Evolutionary conservation across 2,797 vertebrate genomes (phyloP).

Genomic region (Rhynchonycteris naso): DNA sequence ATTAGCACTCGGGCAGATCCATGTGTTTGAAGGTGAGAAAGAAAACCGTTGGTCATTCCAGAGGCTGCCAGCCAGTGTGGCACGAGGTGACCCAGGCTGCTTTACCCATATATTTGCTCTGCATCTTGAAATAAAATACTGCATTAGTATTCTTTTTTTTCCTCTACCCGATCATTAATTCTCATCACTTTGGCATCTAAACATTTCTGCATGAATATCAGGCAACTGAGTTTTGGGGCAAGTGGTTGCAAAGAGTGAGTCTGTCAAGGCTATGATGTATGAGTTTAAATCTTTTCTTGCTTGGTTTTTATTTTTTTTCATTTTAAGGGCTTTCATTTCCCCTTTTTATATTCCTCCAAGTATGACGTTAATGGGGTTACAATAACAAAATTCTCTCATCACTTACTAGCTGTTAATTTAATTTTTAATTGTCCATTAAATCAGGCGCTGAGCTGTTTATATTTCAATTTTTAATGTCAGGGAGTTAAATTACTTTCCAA

Average conservation of each 20-base stretch:
- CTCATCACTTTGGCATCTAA: conserved; percentile 66
- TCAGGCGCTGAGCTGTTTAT: conserved; percentile 71
- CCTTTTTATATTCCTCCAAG: conserved; percentile 57
- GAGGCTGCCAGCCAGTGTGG: neutral
- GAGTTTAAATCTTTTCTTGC: conserved; percentile 55
- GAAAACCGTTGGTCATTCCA: conserved; percentile 37
- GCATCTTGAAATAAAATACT: neutral
- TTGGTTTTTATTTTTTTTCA: neutral
- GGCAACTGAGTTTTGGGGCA: conserved; percentile 30
- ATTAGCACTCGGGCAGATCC: neutral
- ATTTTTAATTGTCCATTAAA: conserved; percentile 83
- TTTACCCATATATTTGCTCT: neutral
- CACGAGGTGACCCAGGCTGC: neutral
- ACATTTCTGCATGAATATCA: conserved; percentile 60
- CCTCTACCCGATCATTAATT: conserved; percentile 70
- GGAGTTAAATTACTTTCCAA: conserved; percentile 74
- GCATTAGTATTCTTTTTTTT: conserved; percentile 25
- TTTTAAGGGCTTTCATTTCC: neutral
- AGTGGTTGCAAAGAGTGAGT: conserved; percentile 61
- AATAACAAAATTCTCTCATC: conserved; percentile 74
- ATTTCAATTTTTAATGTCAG: conserved; percentile 80
- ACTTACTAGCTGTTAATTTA: conserved; percentile 82
- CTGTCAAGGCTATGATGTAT: conserved; percentile 53
- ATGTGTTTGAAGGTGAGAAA: neutral
- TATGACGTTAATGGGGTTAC: conserved; percentile 74